These are phyloP conservation scores for Tinamus guttatus DNA, from an alignment of 2,113 vertebrate species.

Conservation along the genomic window DNA sequence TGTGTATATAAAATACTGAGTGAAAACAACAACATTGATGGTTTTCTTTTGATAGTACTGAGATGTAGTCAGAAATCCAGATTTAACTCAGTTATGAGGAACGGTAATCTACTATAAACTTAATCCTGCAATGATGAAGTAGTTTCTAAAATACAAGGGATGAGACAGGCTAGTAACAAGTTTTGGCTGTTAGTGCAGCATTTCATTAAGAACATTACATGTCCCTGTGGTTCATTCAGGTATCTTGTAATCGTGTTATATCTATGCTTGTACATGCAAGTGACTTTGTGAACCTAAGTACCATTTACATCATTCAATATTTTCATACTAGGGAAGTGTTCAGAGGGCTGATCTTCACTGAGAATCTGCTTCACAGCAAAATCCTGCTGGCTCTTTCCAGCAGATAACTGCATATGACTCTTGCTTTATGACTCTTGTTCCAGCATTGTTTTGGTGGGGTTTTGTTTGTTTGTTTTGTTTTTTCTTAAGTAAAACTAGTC, in stretches of 20 bases:
- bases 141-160: background rate
- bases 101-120: background rate
- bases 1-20: background rate
- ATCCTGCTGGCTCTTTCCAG: background rate
- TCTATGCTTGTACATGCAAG: background rate
- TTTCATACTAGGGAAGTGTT: background rate
- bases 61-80: background rate
- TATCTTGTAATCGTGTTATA: rapidly evolving
- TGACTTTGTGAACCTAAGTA: background rate
- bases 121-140: background rate
- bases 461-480: background rate
- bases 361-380: background rate
- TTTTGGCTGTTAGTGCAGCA: background rate
- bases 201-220: background rate
- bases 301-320: rapidly evolving
- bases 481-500: background rate
- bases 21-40: background rate
- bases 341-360: background rate
- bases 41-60: background rate
- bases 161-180: background rate
- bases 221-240: background rate
- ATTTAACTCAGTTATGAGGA: background rate
- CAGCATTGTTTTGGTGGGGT: rapidly evolving
- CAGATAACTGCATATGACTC: background rate
- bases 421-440: background rate